phyloP scores from a whole-genome alignment of 2,113 vertebrate genomes.

The Oreochromis niloticus region DNA sequence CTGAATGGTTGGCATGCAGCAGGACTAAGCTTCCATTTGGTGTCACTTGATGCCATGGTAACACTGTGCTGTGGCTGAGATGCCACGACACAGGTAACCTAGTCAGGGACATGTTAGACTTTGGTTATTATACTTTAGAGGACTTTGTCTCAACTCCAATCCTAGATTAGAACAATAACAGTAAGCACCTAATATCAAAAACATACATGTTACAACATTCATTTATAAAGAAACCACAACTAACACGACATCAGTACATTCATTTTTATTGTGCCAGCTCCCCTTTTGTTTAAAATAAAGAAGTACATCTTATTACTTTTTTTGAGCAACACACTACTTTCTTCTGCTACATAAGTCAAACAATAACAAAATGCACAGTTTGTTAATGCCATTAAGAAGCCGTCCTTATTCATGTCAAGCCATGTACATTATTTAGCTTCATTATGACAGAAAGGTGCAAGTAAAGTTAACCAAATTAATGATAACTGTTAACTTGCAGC shows the following conservation, averaged over 20 bases:
- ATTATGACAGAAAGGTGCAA: background rate
- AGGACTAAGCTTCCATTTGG: slow-evolving; percentile 63
- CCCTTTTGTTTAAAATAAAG: background rate
- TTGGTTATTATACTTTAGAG: background rate
- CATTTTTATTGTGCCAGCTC: background rate
- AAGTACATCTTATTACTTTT: background rate
- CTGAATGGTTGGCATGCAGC: slow-evolving; percentile 40
- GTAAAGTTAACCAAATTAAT: background rate
- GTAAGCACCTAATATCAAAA: background rate
- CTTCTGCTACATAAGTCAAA: background rate
- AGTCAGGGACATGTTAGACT: slow-evolving; percentile 8
- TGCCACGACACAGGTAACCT: slow-evolving; percentile 69
- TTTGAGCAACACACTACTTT: background rate
- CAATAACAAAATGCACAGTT: background rate
- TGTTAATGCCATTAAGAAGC: background rate
- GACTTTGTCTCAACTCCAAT: background rate
- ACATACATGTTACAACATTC: background rate
- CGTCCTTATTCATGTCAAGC: background rate
- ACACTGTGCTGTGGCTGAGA: slow-evolving; percentile 52
- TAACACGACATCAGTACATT: background rate
- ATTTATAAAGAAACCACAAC: background rate
- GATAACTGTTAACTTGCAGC: background rate
- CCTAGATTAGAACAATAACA: background rate
- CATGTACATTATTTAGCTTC: background rate
- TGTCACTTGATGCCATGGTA: slow-evolving; percentile 46